Conservation (phyloP, 2,113 vertebrate genomes). For the Nothobranchius kuhntae region DNA sequence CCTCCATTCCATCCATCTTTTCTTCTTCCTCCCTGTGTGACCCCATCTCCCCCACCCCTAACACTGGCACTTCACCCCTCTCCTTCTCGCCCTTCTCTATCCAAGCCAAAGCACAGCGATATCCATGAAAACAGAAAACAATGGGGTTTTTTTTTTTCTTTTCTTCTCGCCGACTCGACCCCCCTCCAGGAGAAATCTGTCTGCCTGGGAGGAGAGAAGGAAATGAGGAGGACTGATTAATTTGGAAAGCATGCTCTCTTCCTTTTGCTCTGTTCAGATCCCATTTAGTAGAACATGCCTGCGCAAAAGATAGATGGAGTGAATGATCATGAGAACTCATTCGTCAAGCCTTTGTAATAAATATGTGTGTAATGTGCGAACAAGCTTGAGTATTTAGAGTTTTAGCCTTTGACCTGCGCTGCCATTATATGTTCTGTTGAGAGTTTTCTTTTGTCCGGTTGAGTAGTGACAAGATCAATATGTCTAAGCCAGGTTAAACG, state of each 20-base stretch:
- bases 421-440: conserved; percentile 35
- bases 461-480: conserved; percentile 25
- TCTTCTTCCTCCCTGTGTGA: neutral
- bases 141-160: conserved; percentile 32
- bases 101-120: conserved; percentile 49
- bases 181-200: conserved; percentile 54
- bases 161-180: conserved; percentile 43
- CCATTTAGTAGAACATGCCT: conserved; percentile 45
- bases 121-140: conserved; percentile 63
- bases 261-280: conserved; percentile 34
- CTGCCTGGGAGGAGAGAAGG: conserved; percentile 60
- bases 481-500: conserved; percentile 12
- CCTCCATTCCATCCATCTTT: neutral
- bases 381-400: conserved; percentile 29
- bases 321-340: conserved; percentile 48
- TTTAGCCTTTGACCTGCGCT: conserved; percentile 43
- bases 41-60: neutral
- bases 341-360: conserved; percentile 58
- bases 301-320: conserved; percentile 49
- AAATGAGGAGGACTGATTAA: conserved; percentile 72
- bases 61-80: neutral
- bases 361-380: conserved; percentile 61
- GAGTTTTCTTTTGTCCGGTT: conserved; percentile 32
- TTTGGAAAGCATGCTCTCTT: conserved; percentile 63
- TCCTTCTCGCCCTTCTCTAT: conserved; percentile 15